Percentiles rank a stretch among this genome's conserved stretches.
Evolutionary conservation across 2,888 invertebrate species (phyloP).

Genomic region (Endotricha flammealis): DNA sequence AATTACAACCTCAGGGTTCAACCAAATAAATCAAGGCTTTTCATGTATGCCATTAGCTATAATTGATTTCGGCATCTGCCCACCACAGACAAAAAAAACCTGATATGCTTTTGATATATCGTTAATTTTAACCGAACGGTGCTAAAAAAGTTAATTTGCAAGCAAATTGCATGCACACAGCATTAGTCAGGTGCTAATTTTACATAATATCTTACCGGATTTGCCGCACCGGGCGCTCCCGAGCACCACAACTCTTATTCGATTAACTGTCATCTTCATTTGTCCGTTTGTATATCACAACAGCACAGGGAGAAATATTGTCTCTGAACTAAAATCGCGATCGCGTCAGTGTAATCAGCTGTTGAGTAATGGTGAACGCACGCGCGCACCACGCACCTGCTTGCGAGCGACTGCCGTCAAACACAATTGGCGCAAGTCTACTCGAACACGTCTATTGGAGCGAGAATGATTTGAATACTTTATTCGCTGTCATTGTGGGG

Average conservation of each 20-base stretch:
- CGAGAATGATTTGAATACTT: conserved; percentile 37
- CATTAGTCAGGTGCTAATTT: background rate
- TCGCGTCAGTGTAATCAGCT: conserved; percentile 51
- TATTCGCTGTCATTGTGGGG: conserved; percentile 13
- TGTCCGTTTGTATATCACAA: conserved; percentile 43
- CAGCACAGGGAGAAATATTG: conserved; percentile 32
- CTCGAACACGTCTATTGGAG: conserved; percentile 51
- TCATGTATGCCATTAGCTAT: conserved; percentile 52
- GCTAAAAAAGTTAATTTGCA: conserved; percentile 24
- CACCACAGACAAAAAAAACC: conserved; percentile 35
- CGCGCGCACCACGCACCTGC: conserved; percentile 73
- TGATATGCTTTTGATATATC: conserved; percentile 31
- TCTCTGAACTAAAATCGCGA: conserved; percentile 34
- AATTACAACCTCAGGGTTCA: conserved; percentile 44
- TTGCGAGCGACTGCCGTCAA: conserved; percentile 67
- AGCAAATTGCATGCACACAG: conserved; percentile 17
- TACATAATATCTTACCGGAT: conserved; percentile 78
- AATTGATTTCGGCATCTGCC: conserved; percentile 57
- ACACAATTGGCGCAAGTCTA: conserved; percentile 65
- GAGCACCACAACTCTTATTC: conserved; percentile 87
- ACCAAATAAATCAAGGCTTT: conserved; percentile 53
- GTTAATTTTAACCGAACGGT: conserved; percentile 36
- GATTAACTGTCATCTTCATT: conserved; percentile 86
- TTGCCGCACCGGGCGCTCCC: conserved; percentile 86
- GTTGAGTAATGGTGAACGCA: conserved; percentile 55